These are phyloP conservation scores for Ciconia nigra DNA, from an alignment of 2,797 vertebrate genomes.

Conservation along the genomic window DNA sequence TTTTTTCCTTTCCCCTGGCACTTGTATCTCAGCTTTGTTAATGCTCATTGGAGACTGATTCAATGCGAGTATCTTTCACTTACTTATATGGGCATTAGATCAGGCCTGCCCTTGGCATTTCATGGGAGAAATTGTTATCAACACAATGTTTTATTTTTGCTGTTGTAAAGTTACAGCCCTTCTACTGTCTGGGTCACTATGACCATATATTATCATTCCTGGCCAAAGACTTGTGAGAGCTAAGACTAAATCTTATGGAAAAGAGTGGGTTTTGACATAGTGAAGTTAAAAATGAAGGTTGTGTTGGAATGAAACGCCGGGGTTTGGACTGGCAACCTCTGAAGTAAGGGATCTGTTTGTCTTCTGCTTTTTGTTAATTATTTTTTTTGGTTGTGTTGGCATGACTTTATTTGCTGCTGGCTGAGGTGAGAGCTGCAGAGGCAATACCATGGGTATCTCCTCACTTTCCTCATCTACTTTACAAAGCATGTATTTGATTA, in stretches of 20 bases:
- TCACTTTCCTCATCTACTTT: neutral
- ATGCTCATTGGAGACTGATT: neutral
- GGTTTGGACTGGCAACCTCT: neutral
- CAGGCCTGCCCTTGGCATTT: neutral
- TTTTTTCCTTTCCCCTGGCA: no score
- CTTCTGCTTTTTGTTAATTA: neutral
- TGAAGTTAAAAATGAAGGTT: neutral
- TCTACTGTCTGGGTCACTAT: neutral
- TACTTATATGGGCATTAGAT: neutral
- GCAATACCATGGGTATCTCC: neutral
- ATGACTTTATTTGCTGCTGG: neutral
- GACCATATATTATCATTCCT: neutral
- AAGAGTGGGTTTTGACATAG: neutral
- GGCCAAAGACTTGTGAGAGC: neutral
- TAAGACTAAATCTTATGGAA: neutral
- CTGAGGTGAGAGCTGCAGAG: neutral
- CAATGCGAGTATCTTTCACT: neutral
- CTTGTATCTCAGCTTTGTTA: neutral
- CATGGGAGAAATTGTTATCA: neutral
- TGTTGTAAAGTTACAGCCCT: neutral
- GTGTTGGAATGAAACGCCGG: neutral
- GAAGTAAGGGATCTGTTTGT: neutral
- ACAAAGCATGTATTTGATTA: rapidly evolving
- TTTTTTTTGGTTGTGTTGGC: neutral
- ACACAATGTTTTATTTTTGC: neutral